phyloP scores from a whole-genome alignment of 2,888 invertebrate species.

The Cynaeus angustus region DNA sequence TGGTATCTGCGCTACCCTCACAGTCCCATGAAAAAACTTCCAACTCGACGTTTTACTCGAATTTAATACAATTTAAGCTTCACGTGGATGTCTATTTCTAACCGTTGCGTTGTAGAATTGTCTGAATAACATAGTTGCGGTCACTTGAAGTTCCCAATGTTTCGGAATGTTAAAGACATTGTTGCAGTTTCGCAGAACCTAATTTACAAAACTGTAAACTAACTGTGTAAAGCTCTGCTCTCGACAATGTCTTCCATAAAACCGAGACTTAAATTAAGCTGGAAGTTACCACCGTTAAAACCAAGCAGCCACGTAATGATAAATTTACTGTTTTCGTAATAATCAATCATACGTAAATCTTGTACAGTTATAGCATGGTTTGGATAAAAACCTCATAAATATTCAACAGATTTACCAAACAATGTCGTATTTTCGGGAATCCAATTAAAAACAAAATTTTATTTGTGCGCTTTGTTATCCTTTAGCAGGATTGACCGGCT shows the following conservation, averaged over 20 bases:
- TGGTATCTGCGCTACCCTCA: slow-evolving; percentile 7
- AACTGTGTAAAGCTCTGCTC: slow-evolving; percentile 5
- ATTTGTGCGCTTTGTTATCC: background rate
- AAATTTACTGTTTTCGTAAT: slow-evolving; percentile 6
- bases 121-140: slow-evolving; percentile 51
- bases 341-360: slow-evolving; percentile 37
- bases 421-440: slow-evolving; percentile 14
- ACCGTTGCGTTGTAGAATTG: slow-evolving; percentile 39
- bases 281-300: slow-evolving; percentile 2
- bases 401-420: slow-evolving; percentile 29
- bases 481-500: background rate
- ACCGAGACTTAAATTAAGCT: slow-evolving; percentile 1
- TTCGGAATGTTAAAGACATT: slow-evolving; percentile 52
- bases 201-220: slow-evolving; percentile 34
- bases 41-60: too few species aligned
- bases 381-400: slow-evolving; percentile 23
- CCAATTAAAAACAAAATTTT: slow-evolving; percentile 32
- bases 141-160: slow-evolving; percentile 47
- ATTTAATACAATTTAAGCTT: too few species aligned
- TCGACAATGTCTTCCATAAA: background rate
- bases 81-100: too few species aligned
- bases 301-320: background rate
- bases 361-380: slow-evolving; percentile 15
- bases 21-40: background rate
- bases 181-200: slow-evolving; percentile 43